A percentile compares a stretch with the other conserved stretches of the same genome.
Conservation (phyloP, 1,140 invertebrate species). For the Diachasmimorpha longicaudata region DNA sequence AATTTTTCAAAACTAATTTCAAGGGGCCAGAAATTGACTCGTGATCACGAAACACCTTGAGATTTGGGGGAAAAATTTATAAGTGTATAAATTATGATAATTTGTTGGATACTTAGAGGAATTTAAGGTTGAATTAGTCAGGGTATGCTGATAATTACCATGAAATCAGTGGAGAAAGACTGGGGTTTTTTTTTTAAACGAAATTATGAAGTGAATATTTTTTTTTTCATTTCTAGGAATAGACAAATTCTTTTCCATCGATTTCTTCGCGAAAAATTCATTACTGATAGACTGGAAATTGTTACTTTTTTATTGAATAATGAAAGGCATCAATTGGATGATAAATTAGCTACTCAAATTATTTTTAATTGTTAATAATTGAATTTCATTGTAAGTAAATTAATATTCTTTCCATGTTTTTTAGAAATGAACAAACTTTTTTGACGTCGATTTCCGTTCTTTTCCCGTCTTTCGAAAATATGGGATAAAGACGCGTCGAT, state of each 20-base stretch:
- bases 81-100: conserved; percentile 6
- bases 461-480: no score
- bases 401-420: no score
- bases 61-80: not conserved
- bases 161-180: not conserved
- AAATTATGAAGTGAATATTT: no score
- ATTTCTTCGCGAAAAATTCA: conserved; percentile 39
- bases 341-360: no score
- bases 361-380: no score
- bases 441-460: not conserved
- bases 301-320: no score
- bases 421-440: not conserved
- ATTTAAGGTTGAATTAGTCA: not conserved
- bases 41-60: conserved; percentile 2
- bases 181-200: not conserved
- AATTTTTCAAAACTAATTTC: not conserved
- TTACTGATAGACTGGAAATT: conserved; percentile 44
- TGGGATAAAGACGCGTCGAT: conserved; percentile 15
- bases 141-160: not conserved
- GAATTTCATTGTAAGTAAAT: no score
- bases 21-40: not conserved
- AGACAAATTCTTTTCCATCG: no score
- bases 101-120: not conserved
- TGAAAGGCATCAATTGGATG: no score
- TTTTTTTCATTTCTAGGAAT: no score